Base-by-base conservation (phyloP, 2,113 vertebrate genomes). In the Leptobrachium leishanense region DNA sequence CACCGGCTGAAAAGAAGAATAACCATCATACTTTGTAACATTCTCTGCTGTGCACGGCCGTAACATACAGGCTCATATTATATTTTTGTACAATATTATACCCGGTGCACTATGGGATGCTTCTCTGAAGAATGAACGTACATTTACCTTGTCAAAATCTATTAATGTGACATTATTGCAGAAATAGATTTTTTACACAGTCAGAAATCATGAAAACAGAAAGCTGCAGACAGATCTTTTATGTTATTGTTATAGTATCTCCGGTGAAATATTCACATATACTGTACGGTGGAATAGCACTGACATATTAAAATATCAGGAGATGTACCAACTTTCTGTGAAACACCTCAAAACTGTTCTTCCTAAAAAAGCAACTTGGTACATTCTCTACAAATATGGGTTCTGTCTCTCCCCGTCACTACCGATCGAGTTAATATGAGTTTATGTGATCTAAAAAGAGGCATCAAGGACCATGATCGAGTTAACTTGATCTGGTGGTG, bases 101-200 rank as follows among this genome's bases (percentile, higher is more conserved):
- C 43, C 41, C 15, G 15, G 41, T 68, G 55, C 57, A 12, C 42
- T 31, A 68, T 44, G 68, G 42, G 10, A 57, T 44, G 20, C 68
- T 11, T 62, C 5, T 68, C 5, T 76, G 54, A 50, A 76, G 12
- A 55, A 76, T 41, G 66, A 63, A 64, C 10, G 39, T 12, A 39
- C 31, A 10, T 42, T 5, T 67, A 39, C 64, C 41, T 69, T 76
- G 75, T 68, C 75, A 59, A 64, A 63, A 69, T 44, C 67, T 69
- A 54, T 59, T 59, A 59, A 11, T 59, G 13, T 59, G 55, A 12
- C 13, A 12, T 59, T 8, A 11, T 13, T 59, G 13, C 1, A 59
- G 13, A 3, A 59, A 59, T 59, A 59, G 50, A 54, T 54, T 54
- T 54, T 8, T 11, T 8, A 11, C 50, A 54, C 50, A 54, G 50